A percentile compares a stretch with the other conserved stretches of the same genome.
Conservation (phyloP, 2,797 vertebrate species). For the Crypturellus tataupa region DNA sequence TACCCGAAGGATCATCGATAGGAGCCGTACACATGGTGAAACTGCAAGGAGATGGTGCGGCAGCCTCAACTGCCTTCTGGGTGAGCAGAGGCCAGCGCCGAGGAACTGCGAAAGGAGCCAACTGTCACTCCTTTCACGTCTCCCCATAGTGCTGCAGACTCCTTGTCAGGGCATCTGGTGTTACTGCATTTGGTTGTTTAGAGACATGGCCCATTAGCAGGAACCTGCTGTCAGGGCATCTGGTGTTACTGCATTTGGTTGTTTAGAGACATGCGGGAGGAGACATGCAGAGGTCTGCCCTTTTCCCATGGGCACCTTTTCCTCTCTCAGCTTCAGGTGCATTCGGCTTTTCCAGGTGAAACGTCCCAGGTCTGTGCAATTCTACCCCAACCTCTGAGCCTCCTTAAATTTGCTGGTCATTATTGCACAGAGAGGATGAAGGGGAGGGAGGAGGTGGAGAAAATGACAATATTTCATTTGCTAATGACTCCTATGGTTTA, state of each 20-base stretch:
- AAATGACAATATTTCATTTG: background rate
- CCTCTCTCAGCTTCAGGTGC: background rate
- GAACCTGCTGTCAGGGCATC: too few species aligned
- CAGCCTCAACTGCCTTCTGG: background rate
- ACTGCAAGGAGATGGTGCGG: background rate
- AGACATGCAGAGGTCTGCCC: background rate
- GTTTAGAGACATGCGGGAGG: too few species aligned
- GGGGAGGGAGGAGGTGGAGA: background rate
- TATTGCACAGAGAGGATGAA: background rate
- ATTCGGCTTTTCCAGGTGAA: background rate
- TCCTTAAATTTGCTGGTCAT: background rate
- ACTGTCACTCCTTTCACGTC: constrained; percentile 56
- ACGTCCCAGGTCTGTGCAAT: background rate
- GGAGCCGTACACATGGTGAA: background rate
- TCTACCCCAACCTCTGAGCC: background rate
- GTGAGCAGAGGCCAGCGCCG: background rate
- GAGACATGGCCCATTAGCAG: background rate
- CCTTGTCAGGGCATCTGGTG: constrained; percentile 26
- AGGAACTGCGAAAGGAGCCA: constrained; percentile 9
- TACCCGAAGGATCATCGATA: background rate
- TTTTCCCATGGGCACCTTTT: background rate
- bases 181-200: constrained; percentile 8
- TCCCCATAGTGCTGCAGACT: background rate
- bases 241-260: too few species aligned
- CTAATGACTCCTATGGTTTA: background rate